phyloP scores from a whole-genome alignment of 2,797 vertebrate genomes.

The Periophthalmus magnuspinnatus region DNA sequence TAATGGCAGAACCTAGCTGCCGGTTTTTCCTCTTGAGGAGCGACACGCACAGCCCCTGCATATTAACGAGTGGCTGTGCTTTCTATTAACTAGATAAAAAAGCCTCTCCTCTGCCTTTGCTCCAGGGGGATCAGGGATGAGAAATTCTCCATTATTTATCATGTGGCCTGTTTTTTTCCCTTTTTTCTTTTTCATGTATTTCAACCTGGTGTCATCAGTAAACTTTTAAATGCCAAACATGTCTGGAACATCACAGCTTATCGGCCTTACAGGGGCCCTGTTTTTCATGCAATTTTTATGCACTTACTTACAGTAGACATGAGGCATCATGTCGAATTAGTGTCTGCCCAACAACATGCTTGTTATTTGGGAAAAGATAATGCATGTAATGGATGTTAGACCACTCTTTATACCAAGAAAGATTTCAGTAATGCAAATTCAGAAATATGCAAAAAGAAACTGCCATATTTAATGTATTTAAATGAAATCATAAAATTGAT shows the following conservation, averaged over 20 bases:
- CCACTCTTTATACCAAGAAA: conserved; percentile 27
- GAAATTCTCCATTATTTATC: conserved; percentile 97
- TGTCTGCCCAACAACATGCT: conserved; percentile 70
- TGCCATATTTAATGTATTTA: conserved; percentile 2
- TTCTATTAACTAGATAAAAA: conserved; percentile 99
- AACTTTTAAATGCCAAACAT: conserved; percentile 85
- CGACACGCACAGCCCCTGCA: conserved; percentile 93
- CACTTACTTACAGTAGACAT: conserved; percentile 71
- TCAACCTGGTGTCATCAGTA: conserved; percentile 92
- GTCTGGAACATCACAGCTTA: conserved; percentile 75
- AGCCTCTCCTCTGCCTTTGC: conserved; percentile 93
- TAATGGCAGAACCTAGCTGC: conserved; percentile 99
- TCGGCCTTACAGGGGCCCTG: conserved; percentile 78
- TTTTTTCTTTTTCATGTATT: conserved; percentile 79
- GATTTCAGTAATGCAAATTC: conserved; percentile 24
- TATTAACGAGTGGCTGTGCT: conserved; percentile 99
- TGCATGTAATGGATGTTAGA: conserved; percentile 47
- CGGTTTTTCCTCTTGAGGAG: conserved; percentile 92
- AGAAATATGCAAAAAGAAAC: neutral
- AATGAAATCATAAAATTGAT: neutral
- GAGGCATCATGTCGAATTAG: conserved; percentile 74
- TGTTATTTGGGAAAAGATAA: conserved; percentile 56
- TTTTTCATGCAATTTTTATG: conserved; percentile 76
- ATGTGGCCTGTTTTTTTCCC: conserved; percentile 78
- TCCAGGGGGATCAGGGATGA: conserved; percentile 96